Conservation (phyloP, 2,797 vertebrate species). For the Merluccius polli region DNA sequence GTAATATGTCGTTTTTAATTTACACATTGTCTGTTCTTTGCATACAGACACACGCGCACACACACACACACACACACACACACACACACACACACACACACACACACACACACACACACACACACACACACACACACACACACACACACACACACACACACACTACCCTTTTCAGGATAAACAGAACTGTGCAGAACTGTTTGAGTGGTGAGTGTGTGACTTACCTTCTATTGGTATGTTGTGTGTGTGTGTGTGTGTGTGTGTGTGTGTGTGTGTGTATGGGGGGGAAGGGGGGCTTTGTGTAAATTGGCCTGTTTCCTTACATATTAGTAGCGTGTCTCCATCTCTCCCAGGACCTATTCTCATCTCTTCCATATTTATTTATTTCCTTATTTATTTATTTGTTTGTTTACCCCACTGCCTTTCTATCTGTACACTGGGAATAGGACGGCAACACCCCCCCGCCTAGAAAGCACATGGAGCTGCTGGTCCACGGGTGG, state of each 20-base stretch:
- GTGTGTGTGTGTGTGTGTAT: background rate
- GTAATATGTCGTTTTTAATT: background rate
- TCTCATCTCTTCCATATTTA: constrained; percentile 57
- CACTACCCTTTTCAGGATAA: background rate
- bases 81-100: too few relatives aligned
- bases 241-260: background rate
- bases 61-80: background rate
- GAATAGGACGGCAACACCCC: constrained; percentile 37
- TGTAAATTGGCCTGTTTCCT: constrained; percentile 54
- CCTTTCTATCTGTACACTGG: constrained; percentile 49
- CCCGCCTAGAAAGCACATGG: background rate
- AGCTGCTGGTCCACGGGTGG: background rate
- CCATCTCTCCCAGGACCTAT: constrained; percentile 44
- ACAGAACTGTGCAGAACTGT: background rate
- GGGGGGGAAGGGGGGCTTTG: constrained; percentile 25
- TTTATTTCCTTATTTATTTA: constrained; percentile 58
- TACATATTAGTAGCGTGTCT: constrained; percentile 41
- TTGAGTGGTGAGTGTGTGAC: background rate
- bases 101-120: background rate
- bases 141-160: too few relatives aligned
- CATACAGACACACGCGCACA: background rate
- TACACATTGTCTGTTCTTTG: background rate
- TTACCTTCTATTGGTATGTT: background rate
- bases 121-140: too few relatives aligned
- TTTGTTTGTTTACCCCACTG: constrained; percentile 32